Evolutionary conservation across 2,888 invertebrate species (phyloP), one percentile per base, ranked within the genome.

Genomic region (Ophraella communa): DNA sequence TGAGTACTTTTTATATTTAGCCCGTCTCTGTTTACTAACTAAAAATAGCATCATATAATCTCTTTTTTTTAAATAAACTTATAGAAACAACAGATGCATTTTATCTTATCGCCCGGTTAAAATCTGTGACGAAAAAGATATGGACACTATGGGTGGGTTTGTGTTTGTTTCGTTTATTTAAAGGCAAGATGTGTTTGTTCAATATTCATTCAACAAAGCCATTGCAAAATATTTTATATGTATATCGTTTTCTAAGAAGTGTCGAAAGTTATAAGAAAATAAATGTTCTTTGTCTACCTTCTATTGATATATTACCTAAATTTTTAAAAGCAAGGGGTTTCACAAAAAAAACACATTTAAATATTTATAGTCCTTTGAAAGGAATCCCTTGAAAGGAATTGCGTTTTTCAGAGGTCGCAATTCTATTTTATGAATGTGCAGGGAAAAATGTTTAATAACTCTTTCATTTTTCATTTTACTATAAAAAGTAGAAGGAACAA

Each of bases 51-150:
- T 23, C 24, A 14, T 27, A 51, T 17, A 51, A 51, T 51, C 49
- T 14, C 24, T 51, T 51, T 49, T 51, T 51, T 51, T 24, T 51
- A 51, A 51, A 51, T 51, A 51, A 51, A 51, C 45, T 57, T 30
- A 27, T 27, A 57, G 57, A 57, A 57, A 57, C 57, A 57, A 57
- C 57, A 57, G 57, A 57, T 57, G 57, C 47, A 47, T 57, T 30
- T 57, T 57, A 57, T 57, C 57, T 57, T 57, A 57, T 57, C 57
- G 45, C 14, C 11, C 49, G 35, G 47, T 57, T 47, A 57, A 57
- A 57, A 57, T 57, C 20, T 49, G 33, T 57, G 47, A 57, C 55
- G 44, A 55, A 55, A 55, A 55, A 57, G 47, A 57, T 49, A 57
- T 20, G 47, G 27, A 14, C 33, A 20, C 47, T 45, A 57, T 57